Conservation (phyloP, 2,797 vertebrate species). For the Notoglanidium macrostoma region DNA sequence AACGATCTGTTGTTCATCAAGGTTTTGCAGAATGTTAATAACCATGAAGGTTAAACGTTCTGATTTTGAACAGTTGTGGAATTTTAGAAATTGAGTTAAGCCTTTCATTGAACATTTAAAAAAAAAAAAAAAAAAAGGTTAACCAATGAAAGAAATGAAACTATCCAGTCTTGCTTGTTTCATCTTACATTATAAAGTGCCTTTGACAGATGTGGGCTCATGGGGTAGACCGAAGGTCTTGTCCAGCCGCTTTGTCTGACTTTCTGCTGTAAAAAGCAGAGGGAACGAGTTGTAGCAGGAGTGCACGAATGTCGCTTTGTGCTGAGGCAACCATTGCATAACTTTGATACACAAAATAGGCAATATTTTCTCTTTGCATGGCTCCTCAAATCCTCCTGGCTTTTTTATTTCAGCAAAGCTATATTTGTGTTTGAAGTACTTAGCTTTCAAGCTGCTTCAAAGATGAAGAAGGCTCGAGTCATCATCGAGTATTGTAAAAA, state of each 20-base stretch:
- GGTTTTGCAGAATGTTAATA: background rate
- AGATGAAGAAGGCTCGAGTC: background rate
- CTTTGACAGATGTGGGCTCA: constrained; percentile 30
- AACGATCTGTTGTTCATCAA: constrained; percentile 3
- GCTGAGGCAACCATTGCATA: background rate
- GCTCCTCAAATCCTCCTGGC: background rate
- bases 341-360: background rate
- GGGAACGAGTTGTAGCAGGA: background rate
- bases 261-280: background rate
- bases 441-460: background rate
- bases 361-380: background rate
- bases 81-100: background rate
- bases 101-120: background rate
- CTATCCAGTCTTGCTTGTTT: background rate
- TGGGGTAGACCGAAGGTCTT: constrained; percentile 17
- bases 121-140: background rate
- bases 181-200: constrained; percentile 6
- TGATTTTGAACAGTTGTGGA: constrained; percentile 6
- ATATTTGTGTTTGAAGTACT: background rate
- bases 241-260: constrained; percentile 25
- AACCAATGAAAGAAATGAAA: constrained; percentile 1
- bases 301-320: background rate
- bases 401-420: background rate
- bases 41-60: background rate
- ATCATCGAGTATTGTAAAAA: background rate